A percentile compares a stretch with the other conserved stretches of the same genome.
Evolutionary conservation across 2,888 invertebrate genomes (phyloP).

Genomic region (Aphodius sticticus): DNA sequence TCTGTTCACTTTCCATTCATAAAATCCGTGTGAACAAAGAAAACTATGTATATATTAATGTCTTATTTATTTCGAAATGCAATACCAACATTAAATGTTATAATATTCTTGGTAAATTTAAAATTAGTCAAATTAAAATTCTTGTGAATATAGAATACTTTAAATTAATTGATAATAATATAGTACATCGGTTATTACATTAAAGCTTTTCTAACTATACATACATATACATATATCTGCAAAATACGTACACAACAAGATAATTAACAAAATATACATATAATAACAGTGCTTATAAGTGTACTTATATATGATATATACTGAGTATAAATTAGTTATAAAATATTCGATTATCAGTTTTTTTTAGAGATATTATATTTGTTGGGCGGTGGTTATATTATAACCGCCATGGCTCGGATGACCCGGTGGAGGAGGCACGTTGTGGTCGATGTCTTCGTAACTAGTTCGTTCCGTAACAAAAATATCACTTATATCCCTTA

Average conservation of each 20-base stretch:
- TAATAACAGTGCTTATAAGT: slow-evolving; percentile 1
- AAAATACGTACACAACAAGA: neutral
- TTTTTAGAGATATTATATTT: slow-evolving; percentile 33
- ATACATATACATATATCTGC: slow-evolving; percentile 8
- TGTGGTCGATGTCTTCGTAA: slow-evolving; percentile 39
- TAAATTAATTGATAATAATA: neutral
- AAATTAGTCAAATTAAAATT: neutral
- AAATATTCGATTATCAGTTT: slow-evolving; percentile 24
- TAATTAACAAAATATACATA: slow-evolving; percentile 10
- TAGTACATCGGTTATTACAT: neutral
- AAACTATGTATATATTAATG: neutral
- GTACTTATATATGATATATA: neutral
- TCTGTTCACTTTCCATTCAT: too few species aligned
- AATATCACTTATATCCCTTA: slow-evolving; percentile 34
- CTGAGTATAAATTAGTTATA: slow-evolving; percentile 21
- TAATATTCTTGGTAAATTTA: too few species aligned
- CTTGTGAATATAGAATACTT: neutral
- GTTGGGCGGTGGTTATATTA: slow-evolving; percentile 35
- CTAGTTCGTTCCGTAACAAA: slow-evolving; percentile 33
- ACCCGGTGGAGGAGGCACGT: slow-evolving; percentile 15
- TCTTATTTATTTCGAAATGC: neutral
- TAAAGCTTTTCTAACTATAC: neutral
- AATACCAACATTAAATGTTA: neutral
- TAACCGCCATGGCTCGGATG: slow-evolving; percentile 38
- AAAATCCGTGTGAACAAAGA: too few species aligned